A percentile compares a stretch with the other conserved stretches of the same genome.
Evolutionary conservation across 2,113 vertebrate genomes (phyloP).

Genomic region (Sturnus vulgaris): DNA sequence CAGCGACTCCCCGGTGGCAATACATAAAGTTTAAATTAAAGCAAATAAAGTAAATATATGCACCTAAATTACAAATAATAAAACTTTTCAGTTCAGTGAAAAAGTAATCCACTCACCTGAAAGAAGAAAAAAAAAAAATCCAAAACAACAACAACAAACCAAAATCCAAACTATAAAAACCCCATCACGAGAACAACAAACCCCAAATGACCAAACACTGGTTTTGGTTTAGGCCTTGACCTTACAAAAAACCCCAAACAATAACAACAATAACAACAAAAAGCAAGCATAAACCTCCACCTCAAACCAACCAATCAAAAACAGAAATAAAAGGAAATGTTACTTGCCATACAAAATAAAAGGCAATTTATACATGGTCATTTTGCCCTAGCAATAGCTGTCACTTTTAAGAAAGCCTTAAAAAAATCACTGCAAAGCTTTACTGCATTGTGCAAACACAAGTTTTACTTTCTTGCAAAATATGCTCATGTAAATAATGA

Average conservation of each 20-base stretch:
- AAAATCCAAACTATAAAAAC: not conserved
- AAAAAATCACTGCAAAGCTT: not conserved
- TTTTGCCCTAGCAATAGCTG: not conserved
- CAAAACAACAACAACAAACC: not conserved
- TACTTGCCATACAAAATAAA: not conserved
- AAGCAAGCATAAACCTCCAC: not conserved
- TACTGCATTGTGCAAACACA: not conserved
- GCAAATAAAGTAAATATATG: slow-evolving; percentile 70
- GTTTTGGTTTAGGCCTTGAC: not conserved
- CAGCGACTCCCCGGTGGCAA: slow-evolving; percentile 63
- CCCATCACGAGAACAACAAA: not conserved
- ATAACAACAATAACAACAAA: not conserved
- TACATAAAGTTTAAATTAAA: slow-evolving; percentile 65
- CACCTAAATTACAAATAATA: slow-evolving; percentile 22
- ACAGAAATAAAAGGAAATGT: not conserved
- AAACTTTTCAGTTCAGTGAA: not conserved
- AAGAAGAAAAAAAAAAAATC: accelerated
- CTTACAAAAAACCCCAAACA: not conserved
- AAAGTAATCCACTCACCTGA: not conserved
- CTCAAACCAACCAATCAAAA: not conserved
- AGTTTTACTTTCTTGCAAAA: slow-evolving; percentile 53
- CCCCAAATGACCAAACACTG: not conserved
- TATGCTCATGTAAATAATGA: slow-evolving; percentile 64
- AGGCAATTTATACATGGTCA: not conserved
- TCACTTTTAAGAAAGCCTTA: not conserved